Conservation (phyloP, 2,797 vertebrate genomes). For the Anguilla pacifica region DNA sequence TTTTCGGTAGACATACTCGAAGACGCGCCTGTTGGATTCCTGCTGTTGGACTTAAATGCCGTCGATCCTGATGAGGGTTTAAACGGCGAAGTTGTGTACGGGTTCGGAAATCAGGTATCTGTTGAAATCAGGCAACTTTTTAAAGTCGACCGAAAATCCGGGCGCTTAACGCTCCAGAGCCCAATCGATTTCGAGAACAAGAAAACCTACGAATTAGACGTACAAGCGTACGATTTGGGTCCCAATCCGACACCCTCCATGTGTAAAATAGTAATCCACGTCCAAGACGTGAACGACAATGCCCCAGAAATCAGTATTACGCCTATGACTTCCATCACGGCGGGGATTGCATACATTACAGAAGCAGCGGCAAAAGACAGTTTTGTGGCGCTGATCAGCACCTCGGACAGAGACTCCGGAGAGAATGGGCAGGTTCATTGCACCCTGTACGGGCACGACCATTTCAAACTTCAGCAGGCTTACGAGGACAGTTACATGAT, state of each 20-base stretch:
- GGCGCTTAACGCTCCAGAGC: slow-evolving; percentile 79
- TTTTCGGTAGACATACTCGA: slow-evolving; percentile 85
- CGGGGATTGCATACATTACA: slow-evolving; percentile 79
- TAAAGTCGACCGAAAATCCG: slow-evolving; percentile 81
- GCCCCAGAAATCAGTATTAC: slow-evolving; percentile 87
- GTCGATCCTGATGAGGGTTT: slow-evolving; percentile 83
- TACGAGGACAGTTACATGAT: slow-evolving; percentile 93
- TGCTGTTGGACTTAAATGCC: slow-evolving; percentile 84
- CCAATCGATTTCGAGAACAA: slow-evolving; percentile 89
- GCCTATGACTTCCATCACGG: slow-evolving; percentile 74
- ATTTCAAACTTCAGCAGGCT: slow-evolving; percentile 85
- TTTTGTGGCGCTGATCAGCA: slow-evolving; percentile 90
- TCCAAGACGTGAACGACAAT: slow-evolving; percentile 92
- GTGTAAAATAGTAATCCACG: slow-evolving; percentile 86
- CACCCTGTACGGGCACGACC: slow-evolving; percentile 85
- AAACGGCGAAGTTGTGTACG: slow-evolving; percentile 87
- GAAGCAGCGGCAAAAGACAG: slow-evolving; percentile 86
- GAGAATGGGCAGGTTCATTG: slow-evolving; percentile 87
- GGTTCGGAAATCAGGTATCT: slow-evolving; percentile 82
- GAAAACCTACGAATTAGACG: slow-evolving; percentile 89
- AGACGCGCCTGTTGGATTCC: slow-evolving; percentile 79
- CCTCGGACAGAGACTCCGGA: slow-evolving; percentile 86
- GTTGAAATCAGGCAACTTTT: slow-evolving; percentile 84
- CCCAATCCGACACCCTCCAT: slow-evolving; percentile 79
- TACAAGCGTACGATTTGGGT: slow-evolving; percentile 84